Percentiles rank a stretch among this genome's conserved stretches.
Evolutionary conservation across 92 coral and sea anemone species (phyloP).

Genomic region (Montipora capitata): DNA sequence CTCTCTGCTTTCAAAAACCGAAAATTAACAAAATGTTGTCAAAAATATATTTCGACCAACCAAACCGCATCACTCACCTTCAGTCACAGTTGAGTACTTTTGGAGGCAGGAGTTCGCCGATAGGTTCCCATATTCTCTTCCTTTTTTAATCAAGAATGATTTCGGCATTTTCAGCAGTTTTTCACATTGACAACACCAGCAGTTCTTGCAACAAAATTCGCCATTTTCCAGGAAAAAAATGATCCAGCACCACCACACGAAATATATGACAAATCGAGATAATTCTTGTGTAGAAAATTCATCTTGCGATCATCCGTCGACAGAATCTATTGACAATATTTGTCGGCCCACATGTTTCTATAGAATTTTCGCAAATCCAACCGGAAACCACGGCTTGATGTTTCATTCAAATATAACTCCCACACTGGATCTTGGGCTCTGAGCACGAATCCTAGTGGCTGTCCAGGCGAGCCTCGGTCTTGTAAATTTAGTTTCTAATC

Average conservation of each 20-base stretch:
- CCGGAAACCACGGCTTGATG: slow-evolving; percentile 90
- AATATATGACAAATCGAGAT: slow-evolving; percentile 32
- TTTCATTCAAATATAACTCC: slow-evolving; percentile 91
- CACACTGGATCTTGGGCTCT: slow-evolving; percentile 68
- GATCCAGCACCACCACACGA: slow-evolving; percentile 26
- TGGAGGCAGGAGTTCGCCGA: slow-evolving; percentile 58
- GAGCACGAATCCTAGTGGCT: slow-evolving; percentile 80
- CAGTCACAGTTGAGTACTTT: slow-evolving; percentile 45
- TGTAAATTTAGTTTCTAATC: slow-evolving; percentile 75
- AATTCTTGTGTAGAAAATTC: slow-evolving; percentile 43
- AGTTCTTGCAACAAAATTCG: slow-evolving; percentile 67
- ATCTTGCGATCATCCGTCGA: slow-evolving; percentile 63
- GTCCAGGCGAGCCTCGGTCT: slow-evolving; percentile 59
- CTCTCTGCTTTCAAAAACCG: slow-evolving; percentile 33
- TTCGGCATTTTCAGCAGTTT: slow-evolving; percentile 91
- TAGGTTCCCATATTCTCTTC: slow-evolving; percentile 78
- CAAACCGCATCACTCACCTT: slow-evolving; percentile 63
- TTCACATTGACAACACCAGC: slow-evolving; percentile 59
- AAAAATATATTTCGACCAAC: not conserved
- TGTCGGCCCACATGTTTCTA: slow-evolving; percentile 79
- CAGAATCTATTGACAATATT: slow-evolving; percentile 68
- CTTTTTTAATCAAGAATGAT: slow-evolving; percentile 97
- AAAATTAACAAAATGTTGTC: not conserved
- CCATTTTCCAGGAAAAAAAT: slow-evolving; percentile 55
- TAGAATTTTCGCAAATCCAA: slow-evolving; percentile 71